Base-by-base conservation (phyloP, 1,140 invertebrate species). In the Leptinotarsa texana region DNA sequence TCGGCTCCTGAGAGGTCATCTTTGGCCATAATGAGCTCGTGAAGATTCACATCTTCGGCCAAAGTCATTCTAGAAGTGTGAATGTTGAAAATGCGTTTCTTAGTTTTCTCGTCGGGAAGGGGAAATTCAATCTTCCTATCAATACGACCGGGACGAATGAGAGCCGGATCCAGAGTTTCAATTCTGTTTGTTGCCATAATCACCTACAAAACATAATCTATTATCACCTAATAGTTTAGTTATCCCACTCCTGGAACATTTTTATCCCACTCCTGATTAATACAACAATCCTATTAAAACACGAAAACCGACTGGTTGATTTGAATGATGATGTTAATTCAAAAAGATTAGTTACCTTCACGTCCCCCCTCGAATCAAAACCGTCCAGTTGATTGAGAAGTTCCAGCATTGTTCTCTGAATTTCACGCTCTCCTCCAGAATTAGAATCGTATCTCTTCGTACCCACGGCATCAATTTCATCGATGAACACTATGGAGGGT, bases 171-270 rank as follows among this genome's bases (percentile, higher is more conserved):
- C 57, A 99, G 87, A 5, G 98, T 99, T 88, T 99, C 98, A 85
- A 99, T 99, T 82, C 98, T 91, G 86, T 99, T 99, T 51, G 98
- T 99, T 15, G 98, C 98, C 98, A 99, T 99, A 33, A 99, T 95
- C 62, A 99, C 97, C 93, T 96, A 85, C 21, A 88, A 73, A 42
- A 42, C 8, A 33, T 27, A 33, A 33, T 42, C 8, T 11, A 42
- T 42, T 8, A 11, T 42, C 33, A 42, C 33, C 11, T 11, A 3
- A 42, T 42, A 42, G 33, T 42, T 3, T 11, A 42, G 33, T 42
- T 42, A 42, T 42, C 33, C 33, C 33, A 42, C 33, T 42, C 33
- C 33, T 42, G 33, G 11, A 42, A 2, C 8, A 0, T 11, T 11
- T 42, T 11, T 11, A 42, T 42, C 33, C 33, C 33, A 11, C 33